Evolutionary conservation across 2,797 vertebrate genomes (phyloP).

Genomic region (Oryzias dopingdopingensis): DNA sequence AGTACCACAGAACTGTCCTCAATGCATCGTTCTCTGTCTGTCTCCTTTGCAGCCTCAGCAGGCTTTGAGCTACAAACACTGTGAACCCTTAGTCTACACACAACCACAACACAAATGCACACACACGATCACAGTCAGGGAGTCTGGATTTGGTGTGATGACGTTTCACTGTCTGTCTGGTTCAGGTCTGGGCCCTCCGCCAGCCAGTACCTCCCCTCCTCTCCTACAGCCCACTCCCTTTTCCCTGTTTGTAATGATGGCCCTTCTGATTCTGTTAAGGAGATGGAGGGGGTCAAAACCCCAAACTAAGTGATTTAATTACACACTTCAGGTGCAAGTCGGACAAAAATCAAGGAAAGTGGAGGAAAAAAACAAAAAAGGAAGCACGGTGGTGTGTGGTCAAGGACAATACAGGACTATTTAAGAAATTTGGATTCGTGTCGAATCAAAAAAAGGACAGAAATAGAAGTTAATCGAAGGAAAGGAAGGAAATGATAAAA

Average conservation of each 20-base stretch:
- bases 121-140: constrained; percentile 45
- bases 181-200: constrained; percentile 48
- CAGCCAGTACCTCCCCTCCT: constrained; percentile 39
- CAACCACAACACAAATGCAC: constrained; percentile 25
- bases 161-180: constrained; percentile 70
- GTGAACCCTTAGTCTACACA: constrained; percentile 40
- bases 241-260: constrained; percentile 10
- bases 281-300: constrained; percentile 16
- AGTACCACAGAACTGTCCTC: constrained; percentile 44
- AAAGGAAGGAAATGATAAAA: neutral
- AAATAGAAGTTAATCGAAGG: neutral
- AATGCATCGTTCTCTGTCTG: constrained; percentile 51
- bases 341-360: neutral
- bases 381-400: neutral
- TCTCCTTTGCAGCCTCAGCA: constrained; percentile 60
- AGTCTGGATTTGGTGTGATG: constrained; percentile 66
- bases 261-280: constrained; percentile 26
- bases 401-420: neutral
- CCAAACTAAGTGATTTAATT: constrained; percentile 8
- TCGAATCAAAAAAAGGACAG: neutral
- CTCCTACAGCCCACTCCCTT: constrained; percentile 10
- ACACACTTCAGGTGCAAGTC: constrained; percentile 1
- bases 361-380: neutral
- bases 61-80: constrained; percentile 62
- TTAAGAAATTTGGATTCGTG: neutral